These are phyloP conservation scores for Cebus imitator DNA, from an alignment of 2,113 vertebrate species.

Conservation along the genomic window DNA sequence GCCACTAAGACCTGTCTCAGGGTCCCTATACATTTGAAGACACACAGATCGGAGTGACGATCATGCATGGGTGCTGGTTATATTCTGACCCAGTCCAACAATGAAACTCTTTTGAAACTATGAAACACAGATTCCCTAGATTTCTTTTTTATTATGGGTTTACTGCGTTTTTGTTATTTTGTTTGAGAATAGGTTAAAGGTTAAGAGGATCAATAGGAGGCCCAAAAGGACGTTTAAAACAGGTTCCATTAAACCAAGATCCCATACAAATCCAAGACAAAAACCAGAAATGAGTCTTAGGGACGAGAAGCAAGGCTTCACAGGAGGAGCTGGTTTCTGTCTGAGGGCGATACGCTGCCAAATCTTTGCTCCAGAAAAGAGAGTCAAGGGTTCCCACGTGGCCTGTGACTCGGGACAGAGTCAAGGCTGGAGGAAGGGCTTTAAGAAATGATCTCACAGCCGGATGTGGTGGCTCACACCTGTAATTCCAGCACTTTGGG, in stretches of 20 bases:
- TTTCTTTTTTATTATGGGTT: not conserved
- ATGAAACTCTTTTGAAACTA: not conserved
- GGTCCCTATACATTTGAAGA: not conserved
- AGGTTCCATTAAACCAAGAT: not conserved
- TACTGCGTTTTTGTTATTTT: not conserved
- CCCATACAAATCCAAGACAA: not conserved
- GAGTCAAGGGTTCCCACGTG: not conserved
- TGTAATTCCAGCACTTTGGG: too few relatives aligned
- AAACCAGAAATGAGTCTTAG: not conserved
- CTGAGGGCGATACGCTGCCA: not conserved
- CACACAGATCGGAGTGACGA: not conserved
- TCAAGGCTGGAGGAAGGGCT: not conserved
- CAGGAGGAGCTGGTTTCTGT: not conserved
- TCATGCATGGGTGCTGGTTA: not conserved
- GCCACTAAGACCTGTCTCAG: not conserved
- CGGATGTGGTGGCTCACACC: too few relatives aligned
- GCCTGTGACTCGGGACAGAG: not conserved
- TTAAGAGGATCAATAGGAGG: conserved; percentile 11
- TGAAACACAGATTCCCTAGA: not conserved
- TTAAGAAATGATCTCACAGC: not conserved
- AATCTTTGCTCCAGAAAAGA: not conserved
- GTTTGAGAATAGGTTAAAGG: conserved; percentile 15
- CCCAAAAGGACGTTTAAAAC: not conserved
- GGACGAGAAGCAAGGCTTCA: not conserved
- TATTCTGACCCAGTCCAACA: not conserved